These are phyloP conservation scores for Gymnorhina tibicen DNA, from an alignment of 2,113 vertebrate genomes.

Conservation along the genomic window DNA sequence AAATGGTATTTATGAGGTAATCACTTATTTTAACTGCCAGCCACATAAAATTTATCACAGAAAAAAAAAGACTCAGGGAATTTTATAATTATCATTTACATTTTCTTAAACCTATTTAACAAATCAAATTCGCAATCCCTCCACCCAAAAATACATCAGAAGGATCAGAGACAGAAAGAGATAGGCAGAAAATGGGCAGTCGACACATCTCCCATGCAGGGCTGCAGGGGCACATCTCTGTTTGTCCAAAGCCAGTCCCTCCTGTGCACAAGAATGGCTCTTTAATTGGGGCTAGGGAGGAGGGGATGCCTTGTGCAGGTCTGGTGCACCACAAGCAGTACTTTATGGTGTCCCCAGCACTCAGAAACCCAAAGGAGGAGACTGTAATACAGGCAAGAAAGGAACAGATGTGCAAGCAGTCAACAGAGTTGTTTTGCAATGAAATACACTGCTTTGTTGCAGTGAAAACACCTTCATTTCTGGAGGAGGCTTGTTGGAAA, in stretches of 20 bases:
- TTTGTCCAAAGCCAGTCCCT: not conserved
- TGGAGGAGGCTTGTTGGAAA: not conserved
- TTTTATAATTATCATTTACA: constrained; percentile 56
- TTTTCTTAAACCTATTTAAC: constrained; percentile 34
- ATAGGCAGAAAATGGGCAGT: not conserved
- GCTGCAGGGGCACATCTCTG: not conserved
- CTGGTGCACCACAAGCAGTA: rapidly evolving
- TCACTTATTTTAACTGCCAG: constrained; percentile 57
- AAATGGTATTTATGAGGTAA: constrained; percentile 45
- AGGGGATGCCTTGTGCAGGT: not conserved
- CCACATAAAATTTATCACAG: constrained; percentile 30
- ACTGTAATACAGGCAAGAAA: not conserved
- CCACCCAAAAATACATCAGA: constrained; percentile 23
- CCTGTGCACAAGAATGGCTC: not conserved
- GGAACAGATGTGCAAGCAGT: not conserved
- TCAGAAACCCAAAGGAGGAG: not conserved
- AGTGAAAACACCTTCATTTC: not conserved
- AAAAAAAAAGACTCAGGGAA: not conserved
- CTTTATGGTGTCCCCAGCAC: not conserved
- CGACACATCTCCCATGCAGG: not conserved
- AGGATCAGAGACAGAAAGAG: not conserved
- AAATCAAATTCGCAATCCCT: constrained; percentile 40
- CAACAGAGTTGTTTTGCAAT: not conserved
- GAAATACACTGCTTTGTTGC: not conserved
- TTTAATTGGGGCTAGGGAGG: not conserved